These are phyloP conservation scores for Rissa tridactyla DNA, from an alignment of 2,113 vertebrate genomes.

Conservation along the genomic window DNA sequence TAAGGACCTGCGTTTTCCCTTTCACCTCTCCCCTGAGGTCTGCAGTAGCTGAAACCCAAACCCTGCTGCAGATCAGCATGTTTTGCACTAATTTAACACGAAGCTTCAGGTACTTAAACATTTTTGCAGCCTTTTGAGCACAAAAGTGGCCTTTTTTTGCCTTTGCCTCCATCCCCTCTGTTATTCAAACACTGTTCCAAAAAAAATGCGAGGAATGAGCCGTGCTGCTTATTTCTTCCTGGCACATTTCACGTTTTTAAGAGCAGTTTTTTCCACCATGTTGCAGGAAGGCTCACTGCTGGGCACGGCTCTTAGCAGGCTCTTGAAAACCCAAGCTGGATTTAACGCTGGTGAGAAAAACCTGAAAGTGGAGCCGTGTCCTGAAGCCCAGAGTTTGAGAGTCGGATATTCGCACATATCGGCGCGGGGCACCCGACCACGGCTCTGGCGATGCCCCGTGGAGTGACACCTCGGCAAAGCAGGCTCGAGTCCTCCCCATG, in stretches of 20 bases:
- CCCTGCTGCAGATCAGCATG: neutral
- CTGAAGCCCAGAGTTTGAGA: neutral
- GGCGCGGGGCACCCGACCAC: rapidly evolving
- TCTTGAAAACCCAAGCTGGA: neutral
- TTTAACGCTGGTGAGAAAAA: neutral
- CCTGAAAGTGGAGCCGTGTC: neutral
- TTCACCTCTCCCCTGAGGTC: neutral
- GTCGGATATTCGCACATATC: neutral
- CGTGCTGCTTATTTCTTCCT: neutral
- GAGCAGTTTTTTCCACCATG: neutral
- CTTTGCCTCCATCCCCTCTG: neutral
- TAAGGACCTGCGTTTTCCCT: neutral
- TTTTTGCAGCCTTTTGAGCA: conserved; percentile 12
- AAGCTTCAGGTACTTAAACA: neutral
- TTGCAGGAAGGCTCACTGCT: neutral
- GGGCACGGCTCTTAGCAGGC: neutral
- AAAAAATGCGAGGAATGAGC: neutral
- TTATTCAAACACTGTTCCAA: neutral
- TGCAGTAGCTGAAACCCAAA: conserved; percentile 9
- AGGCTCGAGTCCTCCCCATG: rapidly evolving
- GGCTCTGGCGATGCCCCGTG: neutral
- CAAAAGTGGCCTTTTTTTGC: neutral
- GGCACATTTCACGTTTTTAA: neutral
- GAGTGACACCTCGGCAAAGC: neutral
- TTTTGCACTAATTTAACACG: conserved; percentile 16